Base-by-base conservation (phyloP, 92 coral and sea anemone species). In the Nematostella vectensis region DNA sequence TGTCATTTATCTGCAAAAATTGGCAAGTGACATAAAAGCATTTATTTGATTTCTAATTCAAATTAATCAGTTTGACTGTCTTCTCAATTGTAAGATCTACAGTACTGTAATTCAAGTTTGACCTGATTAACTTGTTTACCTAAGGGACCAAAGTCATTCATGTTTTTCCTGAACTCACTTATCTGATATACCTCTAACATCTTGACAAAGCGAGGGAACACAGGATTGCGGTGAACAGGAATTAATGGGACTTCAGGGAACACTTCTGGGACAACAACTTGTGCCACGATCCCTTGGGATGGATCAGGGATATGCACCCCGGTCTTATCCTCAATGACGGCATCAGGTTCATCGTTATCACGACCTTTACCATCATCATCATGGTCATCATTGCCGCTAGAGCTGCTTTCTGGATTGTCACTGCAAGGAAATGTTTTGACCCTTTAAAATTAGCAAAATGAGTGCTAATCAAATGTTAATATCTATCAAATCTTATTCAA, bases 171-270 rank as follows among this genome's bases (percentile, higher is more conserved):
- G n/a, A n/a, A n/a, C n/a, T n/a, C n/a, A n/a, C n/a, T n/a, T n/a
- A n/a, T n/a, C n/a, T n/a, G n/a, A 45, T 22, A 45, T 61, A 91
- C 98, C 98, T 91, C 98, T 50, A 91, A 57, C 98, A 91, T 91
- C 57, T 91, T 91, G n/a, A 91, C 96, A 81, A 91, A 91, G 67
- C 98, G 71, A 61, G 98, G 98, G 38, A 91, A 91, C 11, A 91
- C 98, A 31, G 98, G 98, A 48, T 91, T 91, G 59, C 96, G 71
- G 56, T 91, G 98, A 27, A 91, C 85, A 55, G 96, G 95, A 20
- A 91, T 76, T 1, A 91, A 31, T 11, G 98, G 98, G 27, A 91
- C 98, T 56, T 74, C 86, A 19, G 98, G 98, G 49, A 91, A 91
- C 38, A 91, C 96, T 36, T 91, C 98, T 4, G 98, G 98, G 0